These are phyloP conservation scores for Vulpes lagopus DNA, from an alignment of 2,113 vertebrate genomes.

Conservation along the genomic window DNA sequence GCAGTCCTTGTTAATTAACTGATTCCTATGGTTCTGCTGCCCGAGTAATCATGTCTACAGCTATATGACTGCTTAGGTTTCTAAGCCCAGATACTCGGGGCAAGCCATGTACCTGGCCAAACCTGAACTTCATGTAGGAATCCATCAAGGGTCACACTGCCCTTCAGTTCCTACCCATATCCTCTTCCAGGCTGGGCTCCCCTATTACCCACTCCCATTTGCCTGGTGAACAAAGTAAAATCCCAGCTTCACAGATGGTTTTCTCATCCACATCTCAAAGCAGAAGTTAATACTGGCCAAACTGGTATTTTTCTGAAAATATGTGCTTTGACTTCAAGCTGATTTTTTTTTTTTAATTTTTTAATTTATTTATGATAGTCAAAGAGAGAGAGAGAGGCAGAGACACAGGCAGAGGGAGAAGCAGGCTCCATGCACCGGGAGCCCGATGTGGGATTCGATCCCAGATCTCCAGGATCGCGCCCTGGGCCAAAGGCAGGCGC, in stretches of 20 bases:
- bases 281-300: slow-evolving; percentile 41
- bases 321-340: neutral
- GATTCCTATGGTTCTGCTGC: neutral
- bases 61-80: neutral
- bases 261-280: slow-evolving; percentile 47
- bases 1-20: slow-evolving; percentile 7
- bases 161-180: neutral
- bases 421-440: too few species aligned
- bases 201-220: neutral
- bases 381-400: too few species aligned
- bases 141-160: neutral
- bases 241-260: slow-evolving; percentile 45
- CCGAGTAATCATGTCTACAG: neutral
- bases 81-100: neutral
- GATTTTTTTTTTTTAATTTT: too few species aligned
- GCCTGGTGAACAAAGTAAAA: neutral
- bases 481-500: too few species aligned
- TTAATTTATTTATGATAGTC: too few species aligned
- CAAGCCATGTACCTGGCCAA: neutral
- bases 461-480: too few species aligned
- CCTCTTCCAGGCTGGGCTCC: neutral
- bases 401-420: too few species aligned
- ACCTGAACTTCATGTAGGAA: neutral
- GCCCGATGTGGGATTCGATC: too few species aligned
- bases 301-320: slow-evolving; percentile 13